These are phyloP conservation scores for Glossosoma conforme DNA, from an alignment of 1,140 invertebrate genomes.

Conservation along the genomic window DNA sequence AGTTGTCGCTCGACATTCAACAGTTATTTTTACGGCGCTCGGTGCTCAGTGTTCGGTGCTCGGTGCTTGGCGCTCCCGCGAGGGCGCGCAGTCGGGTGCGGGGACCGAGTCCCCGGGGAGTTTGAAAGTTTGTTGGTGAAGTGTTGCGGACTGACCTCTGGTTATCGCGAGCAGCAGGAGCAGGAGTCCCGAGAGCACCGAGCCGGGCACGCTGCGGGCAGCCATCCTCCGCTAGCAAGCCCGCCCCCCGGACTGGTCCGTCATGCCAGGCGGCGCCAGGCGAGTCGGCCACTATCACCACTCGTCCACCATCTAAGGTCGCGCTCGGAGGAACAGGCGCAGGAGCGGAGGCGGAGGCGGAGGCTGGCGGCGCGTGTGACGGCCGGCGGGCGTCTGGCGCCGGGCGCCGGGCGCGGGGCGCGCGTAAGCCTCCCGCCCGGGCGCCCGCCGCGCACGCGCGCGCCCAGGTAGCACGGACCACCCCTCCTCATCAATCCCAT, in stretches of 20 bases:
- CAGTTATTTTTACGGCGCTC: constrained; percentile 24
- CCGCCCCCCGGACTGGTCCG: constrained; percentile 33
- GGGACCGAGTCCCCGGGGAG: no score
- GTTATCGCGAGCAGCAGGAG: constrained; percentile 17
- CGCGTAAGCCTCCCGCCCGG: constrained; percentile 27
- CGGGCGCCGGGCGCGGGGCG: constrained; percentile 11
- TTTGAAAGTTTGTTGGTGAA: no score
- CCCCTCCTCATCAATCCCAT: constrained; percentile 10
- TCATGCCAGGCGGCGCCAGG: constrained; percentile 17
- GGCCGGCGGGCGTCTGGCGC: constrained; percentile 42
- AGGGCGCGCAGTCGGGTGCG: not conserved
- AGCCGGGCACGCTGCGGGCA: constrained; percentile 13
- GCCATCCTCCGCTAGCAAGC: constrained; percentile 26
- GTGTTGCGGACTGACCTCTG: constrained; percentile 29
- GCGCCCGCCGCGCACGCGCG: constrained; percentile 31
- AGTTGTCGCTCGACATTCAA: constrained; percentile 26
- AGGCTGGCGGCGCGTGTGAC: constrained; percentile 44
- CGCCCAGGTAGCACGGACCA: constrained; percentile 1
- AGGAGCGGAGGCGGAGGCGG: constrained; percentile 41
- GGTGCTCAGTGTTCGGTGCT: no score
- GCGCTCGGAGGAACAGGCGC: constrained; percentile 42
- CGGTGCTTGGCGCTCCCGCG: no score
- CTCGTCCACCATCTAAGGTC: constrained; percentile 37
- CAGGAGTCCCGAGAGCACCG: constrained; percentile 11
- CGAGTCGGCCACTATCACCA: constrained; percentile 14